Evolutionary conservation across 37 sponge, comb jelly and placozoan genomes (phyloP).

Genomic region (Theonella swinhoei): DNA sequence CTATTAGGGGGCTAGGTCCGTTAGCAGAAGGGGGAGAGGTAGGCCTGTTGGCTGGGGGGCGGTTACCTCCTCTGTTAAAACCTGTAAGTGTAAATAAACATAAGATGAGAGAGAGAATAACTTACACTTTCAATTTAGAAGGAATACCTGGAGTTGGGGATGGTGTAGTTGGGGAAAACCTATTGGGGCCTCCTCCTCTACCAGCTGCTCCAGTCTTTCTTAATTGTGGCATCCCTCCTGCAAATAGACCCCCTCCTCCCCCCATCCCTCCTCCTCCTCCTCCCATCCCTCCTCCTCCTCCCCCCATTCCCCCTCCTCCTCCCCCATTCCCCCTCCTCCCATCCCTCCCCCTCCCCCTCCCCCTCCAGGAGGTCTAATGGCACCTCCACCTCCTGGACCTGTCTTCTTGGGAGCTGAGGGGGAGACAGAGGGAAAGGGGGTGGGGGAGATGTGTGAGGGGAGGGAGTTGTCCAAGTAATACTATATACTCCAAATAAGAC

Average conservation of each 20-base stretch:
- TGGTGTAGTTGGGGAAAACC: background rate
- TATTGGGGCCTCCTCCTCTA: background rate
- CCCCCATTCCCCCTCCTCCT: constrained; percentile 65
- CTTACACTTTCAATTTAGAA: too few species aligned
- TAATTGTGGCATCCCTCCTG: constrained; percentile 87
- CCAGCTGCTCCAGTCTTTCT: constrained; percentile 33
- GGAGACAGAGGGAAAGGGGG: background rate
- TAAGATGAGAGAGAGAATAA: background rate
- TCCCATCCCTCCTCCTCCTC: constrained; percentile 60
- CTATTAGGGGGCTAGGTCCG: background rate
- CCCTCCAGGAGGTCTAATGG: constrained; percentile 69
- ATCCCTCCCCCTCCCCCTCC: constrained; percentile 70
- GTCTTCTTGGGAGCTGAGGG: background rate
- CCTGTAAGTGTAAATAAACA: background rate
- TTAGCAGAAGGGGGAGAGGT: background rate
- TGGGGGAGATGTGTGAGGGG: too few species aligned
- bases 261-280: constrained; percentile 71
- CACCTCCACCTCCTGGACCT: constrained; percentile 56
- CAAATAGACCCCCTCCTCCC: constrained; percentile 81
- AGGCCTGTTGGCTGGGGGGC: background rate
- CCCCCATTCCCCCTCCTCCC: constrained; percentile 62
- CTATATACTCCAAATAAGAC: background rate
- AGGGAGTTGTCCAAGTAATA: background rate
- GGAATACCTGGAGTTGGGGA: constrained; percentile 21
- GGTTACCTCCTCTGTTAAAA: background rate